Evolutionary conservation across 2,797 vertebrate genomes (phyloP).

Genomic region (Acanthornis magna): DNA sequence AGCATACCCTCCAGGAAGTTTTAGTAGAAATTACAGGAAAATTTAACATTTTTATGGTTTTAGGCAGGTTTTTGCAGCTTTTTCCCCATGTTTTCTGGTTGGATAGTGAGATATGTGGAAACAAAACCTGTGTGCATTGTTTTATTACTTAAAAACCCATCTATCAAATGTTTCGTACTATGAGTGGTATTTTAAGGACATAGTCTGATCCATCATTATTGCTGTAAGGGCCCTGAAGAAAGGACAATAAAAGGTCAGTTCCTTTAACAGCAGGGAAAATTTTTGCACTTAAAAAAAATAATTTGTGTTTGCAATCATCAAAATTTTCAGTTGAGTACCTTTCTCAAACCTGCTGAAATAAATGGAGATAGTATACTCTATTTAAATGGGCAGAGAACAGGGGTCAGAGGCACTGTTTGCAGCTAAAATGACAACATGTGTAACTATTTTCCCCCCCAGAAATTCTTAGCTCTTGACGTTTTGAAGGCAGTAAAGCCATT

Average conservation of each 20-base stretch:
- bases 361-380: not conserved
- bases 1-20: not conserved
- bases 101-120: not conserved
- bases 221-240: not conserved
- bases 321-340: not conserved
- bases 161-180: not conserved
- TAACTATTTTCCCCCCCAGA: not conserved
- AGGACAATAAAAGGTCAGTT: not conserved
- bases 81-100: not conserved
- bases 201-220: not conserved
- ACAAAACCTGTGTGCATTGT: not conserved
- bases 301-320: not conserved
- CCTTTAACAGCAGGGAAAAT: not conserved
- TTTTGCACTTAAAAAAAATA: not conserved
- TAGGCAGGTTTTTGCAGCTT: not conserved
- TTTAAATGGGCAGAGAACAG: not conserved
- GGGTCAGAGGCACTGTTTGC: not conserved
- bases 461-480: constrained; percentile 12
- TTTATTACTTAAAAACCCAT: not conserved
- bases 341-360: not conserved
- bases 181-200: not conserved
- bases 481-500: constrained; percentile 46
- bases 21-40: not conserved
- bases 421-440: not conserved
- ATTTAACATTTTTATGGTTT: not conserved